Percentiles rank a stretch among this genome's conserved stretches.
Conservation (phyloP, 2,113 vertebrate genomes). For the Gambusia holbrooki region DNA sequence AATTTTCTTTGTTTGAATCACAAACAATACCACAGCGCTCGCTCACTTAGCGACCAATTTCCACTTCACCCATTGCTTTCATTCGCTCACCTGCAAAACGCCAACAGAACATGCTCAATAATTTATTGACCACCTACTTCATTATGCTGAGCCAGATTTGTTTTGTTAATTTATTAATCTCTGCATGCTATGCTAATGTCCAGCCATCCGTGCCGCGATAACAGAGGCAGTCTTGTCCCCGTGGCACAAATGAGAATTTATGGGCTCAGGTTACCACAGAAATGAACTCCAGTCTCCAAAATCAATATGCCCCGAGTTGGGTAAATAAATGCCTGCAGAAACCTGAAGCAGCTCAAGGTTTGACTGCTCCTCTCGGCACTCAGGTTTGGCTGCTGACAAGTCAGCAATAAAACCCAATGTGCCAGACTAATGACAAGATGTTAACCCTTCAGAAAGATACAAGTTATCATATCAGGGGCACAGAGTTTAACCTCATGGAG, state of each 20-base stretch:
- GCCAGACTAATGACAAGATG: constrained; percentile 31
- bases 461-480: constrained; percentile 10
- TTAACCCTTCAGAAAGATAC: constrained; percentile 24
- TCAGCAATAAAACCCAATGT: constrained; percentile 50
- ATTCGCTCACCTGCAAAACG: constrained; percentile 44
- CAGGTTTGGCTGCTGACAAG: constrained; percentile 36
- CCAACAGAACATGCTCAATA: constrained; percentile 39
- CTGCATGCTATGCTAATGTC: constrained; percentile 60
- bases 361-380: constrained; percentile 22
- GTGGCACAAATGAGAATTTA: constrained; percentile 69
- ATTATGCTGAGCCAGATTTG: constrained; percentile 60
- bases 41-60: constrained; percentile 56
- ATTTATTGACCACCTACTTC: constrained; percentile 52
- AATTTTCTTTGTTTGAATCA: constrained; percentile 25
- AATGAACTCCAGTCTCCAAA: constrained; percentile 55
- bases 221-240: constrained; percentile 50
- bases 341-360: constrained; percentile 26
- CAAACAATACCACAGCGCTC: constrained; percentile 49
- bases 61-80: constrained; percentile 26
- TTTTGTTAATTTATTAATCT: constrained; percentile 73
- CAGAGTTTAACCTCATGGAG: constrained; percentile 14
- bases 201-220: constrained; percentile 58
- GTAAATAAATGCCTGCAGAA: constrained; percentile 53
- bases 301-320: constrained; percentile 65
- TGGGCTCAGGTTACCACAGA: constrained; percentile 57